These are phyloP conservation scores for Maconellicoccus hirsutus DNA, from an alignment of 1,140 invertebrate genomes.

Conservation along the genomic window DNA sequence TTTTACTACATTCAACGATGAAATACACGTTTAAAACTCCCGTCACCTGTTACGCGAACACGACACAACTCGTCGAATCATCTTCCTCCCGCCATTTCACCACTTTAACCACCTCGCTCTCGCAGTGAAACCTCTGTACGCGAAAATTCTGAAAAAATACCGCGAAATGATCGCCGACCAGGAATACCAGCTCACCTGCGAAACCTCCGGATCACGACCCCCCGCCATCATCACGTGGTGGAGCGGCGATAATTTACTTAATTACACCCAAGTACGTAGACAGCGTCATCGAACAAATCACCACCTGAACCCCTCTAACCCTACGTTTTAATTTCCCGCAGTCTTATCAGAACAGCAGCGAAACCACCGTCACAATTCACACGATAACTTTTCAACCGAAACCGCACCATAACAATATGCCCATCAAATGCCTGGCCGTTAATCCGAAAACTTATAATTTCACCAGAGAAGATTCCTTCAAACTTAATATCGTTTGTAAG, in stretches of 20 bases:
- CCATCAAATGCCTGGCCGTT: slow-evolving; percentile 65
- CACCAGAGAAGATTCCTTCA: slow-evolving; percentile 61
- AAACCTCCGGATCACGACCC: slow-evolving; percentile 35
- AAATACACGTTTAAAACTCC: too few relatives aligned
- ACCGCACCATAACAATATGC: slow-evolving; percentile 60
- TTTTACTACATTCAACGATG: too few relatives aligned
- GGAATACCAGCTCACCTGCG: slow-evolving; percentile 40
- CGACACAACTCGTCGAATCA: not conserved
- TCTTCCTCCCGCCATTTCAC: not conserved
- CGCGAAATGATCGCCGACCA: slow-evolving; percentile 48
- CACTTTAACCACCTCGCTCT: slow-evolving; percentile 25
- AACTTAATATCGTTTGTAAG: slow-evolving; percentile 25
- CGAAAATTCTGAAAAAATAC: slow-evolving; percentile 49
- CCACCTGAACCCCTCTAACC: too few relatives aligned
- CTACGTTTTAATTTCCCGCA: too few relatives aligned
- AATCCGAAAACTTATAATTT: slow-evolving; percentile 60
- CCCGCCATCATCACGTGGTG: slow-evolving; percentile 37
- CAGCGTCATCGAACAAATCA: not conserved
- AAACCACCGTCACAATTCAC: slow-evolving; percentile 72
- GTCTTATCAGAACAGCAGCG: slow-evolving; percentile 49
- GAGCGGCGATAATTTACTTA: slow-evolving; percentile 26
- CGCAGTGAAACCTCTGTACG: slow-evolving; percentile 55
- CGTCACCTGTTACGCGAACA: too few relatives aligned
- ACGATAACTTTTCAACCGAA: slow-evolving; percentile 58
- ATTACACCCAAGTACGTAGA: slow-evolving; percentile 41